Conservation (phyloP, 2,888 invertebrate species). For the Metalampra italica region DNA sequence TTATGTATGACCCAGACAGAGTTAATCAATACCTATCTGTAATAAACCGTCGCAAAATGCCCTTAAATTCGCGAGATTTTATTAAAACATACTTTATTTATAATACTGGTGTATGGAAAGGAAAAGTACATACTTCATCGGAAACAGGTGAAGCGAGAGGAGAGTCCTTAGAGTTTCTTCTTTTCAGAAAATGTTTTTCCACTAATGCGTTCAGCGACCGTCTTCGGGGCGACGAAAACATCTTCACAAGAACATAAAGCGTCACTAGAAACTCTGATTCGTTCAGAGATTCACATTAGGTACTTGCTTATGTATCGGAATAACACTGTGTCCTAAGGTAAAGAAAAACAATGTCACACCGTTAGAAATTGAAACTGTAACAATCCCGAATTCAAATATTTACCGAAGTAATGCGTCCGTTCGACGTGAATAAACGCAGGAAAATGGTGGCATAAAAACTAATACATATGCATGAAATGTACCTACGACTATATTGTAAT, state of each 20-base stretch:
- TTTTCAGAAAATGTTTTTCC: conserved; percentile 43
- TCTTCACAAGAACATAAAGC: conserved; percentile 14
- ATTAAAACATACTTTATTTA: too few species aligned
- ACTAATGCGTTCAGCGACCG: conserved; percentile 45
- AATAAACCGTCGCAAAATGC: too few species aligned
- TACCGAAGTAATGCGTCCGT: conserved; percentile 46
- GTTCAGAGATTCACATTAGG: neutral
- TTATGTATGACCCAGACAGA: neutral
- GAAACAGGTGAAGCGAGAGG: conserved; percentile 34
- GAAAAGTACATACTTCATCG: conserved; percentile 30
- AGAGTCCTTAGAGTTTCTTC: conserved; percentile 41
- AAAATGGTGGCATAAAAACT: conserved; percentile 62
- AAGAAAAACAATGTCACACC: neutral
- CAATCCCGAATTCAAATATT: conserved; percentile 27
- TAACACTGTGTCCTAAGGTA: too few species aligned
- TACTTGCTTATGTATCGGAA: neutral
- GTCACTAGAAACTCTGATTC: neutral
- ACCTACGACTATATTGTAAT: conserved; percentile 28
- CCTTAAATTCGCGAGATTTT: too few species aligned
- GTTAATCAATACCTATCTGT: neutral
- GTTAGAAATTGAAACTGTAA: conserved; percentile 19
- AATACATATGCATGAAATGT: conserved; percentile 13
- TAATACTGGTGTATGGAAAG: too few species aligned
- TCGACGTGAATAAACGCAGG: conserved; percentile 56
- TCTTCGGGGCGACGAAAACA: conserved; percentile 34